Evolutionary conservation across 2,797 vertebrate genomes (phyloP).

Genomic region (Parauchenoglanis ngamensis): DNA sequence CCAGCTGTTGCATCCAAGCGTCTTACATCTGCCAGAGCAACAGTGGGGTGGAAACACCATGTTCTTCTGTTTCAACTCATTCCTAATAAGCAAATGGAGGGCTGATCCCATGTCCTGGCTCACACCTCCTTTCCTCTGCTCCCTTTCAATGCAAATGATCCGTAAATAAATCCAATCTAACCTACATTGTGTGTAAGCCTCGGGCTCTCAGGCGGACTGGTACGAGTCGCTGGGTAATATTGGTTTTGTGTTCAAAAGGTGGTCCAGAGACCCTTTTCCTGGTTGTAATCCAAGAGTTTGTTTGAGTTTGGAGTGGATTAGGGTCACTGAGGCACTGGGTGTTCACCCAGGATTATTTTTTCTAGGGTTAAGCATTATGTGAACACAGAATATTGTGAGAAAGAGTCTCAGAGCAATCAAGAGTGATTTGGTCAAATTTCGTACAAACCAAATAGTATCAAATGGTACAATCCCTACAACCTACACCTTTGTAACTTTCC

Average conservation of each 20-base stretch:
- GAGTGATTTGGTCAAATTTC: not conserved
- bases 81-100: conserved; percentile 70
- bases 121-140: conserved; percentile 64
- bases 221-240: conserved; percentile 69
- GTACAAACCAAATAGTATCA: not conserved
- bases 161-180: conserved; percentile 79
- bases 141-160: conserved; percentile 77
- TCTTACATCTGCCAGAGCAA: conserved; percentile 48
- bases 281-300: conserved; percentile 43
- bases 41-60: conserved; percentile 8
- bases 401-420: not conserved
- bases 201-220: conserved; percentile 66
- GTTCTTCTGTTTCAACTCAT: conserved; percentile 37
- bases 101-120: conserved; percentile 67
- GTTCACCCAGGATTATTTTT: not conserved
- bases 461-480: not conserved
- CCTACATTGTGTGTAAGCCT: conserved; percentile 68
- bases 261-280: conserved; percentile 26
- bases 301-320: conserved; percentile 53
- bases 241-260: conserved; percentile 65
- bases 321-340: conserved; percentile 24
- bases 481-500: not conserved
- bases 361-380: conserved; percentile 9
- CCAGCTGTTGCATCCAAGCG: conserved; percentile 60
- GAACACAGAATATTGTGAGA: not conserved